Evolutionary conservation across 2,888 invertebrate species (phyloP).

Genomic region (Entomobrya proxima): DNA sequence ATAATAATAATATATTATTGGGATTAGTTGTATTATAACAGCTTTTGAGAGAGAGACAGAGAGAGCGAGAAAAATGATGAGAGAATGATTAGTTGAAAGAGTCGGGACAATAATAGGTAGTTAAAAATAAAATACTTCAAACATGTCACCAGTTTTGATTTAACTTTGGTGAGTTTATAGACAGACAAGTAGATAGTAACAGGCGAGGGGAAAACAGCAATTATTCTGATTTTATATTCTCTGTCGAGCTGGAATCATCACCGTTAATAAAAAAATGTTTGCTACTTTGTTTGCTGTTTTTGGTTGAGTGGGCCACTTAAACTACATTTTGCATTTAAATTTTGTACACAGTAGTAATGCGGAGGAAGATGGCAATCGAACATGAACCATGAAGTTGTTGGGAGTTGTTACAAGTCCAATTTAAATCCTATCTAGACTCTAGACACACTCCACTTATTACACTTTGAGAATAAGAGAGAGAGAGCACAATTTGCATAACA

Average conservation of each 20-base stretch:
- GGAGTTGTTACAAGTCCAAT: conserved; percentile 48
- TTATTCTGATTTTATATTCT: background rate
- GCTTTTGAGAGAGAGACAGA: too few relatives aligned
- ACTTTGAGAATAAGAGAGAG: too few relatives aligned
- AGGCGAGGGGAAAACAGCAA: background rate
- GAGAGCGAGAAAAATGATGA: too few relatives aligned
- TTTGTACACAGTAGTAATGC: background rate
- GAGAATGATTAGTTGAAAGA: conserved; percentile 46
- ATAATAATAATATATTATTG: background rate
- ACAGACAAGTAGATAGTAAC: too few relatives aligned
- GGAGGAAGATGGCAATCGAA: conserved; percentile 62
- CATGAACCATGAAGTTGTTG: too few relatives aligned
- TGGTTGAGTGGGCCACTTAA: background rate
- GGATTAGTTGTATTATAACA: background rate
- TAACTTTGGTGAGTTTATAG: background rate
- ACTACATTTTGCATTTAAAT: background rate
- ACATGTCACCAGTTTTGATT: too few relatives aligned
- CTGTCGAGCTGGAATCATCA: background rate
- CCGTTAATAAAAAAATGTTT: background rate
- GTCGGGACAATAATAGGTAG: conserved; percentile 24
- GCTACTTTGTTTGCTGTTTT: background rate
- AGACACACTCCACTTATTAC: too few relatives aligned
- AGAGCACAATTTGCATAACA: conserved; percentile 39
- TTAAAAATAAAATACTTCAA: background rate
- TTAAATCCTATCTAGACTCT: conserved; percentile 45